These are phyloP conservation scores for Apodemia duryi DNA, from an alignment of 2,888 invertebrate genomes.

Conservation along the genomic window DNA sequence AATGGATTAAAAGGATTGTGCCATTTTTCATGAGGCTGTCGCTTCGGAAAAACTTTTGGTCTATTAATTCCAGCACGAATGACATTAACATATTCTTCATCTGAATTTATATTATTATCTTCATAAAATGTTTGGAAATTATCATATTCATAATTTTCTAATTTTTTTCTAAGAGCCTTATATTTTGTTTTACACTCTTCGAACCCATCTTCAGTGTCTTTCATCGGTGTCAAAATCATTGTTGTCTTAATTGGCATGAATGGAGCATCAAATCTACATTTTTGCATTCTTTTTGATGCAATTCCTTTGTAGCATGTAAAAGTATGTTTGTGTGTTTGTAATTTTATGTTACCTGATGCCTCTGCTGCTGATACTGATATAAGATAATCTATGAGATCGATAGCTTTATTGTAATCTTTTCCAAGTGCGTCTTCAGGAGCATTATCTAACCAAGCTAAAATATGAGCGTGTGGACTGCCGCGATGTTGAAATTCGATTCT, in stretches of 20 bases:
- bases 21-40: slow-evolving; percentile 44
- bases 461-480: too few species aligned
- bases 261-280: slow-evolving; percentile 42
- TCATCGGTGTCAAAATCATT: slow-evolving; percentile 29
- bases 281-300: too few species aligned
- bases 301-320: too few species aligned
- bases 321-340: too few species aligned
- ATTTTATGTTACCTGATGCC: too few species aligned
- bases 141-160: slow-evolving; percentile 32
- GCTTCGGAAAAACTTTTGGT: slow-evolving; percentile 42
- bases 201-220: slow-evolving; percentile 27
- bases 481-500: too few species aligned
- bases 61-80: slow-evolving; percentile 35
- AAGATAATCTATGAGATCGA: too few species aligned
- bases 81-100: slow-evolving; percentile 18
- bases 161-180: slow-evolving; percentile 26
- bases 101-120: slow-evolving; percentile 31
- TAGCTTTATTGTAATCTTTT: too few species aligned
- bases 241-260: slow-evolving; percentile 18
- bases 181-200: slow-evolving; percentile 26
- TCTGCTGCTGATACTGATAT: too few species aligned
- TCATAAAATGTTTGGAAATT: slow-evolving; percentile 31
- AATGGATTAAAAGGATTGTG: slow-evolving; percentile 50
- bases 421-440: too few species aligned
- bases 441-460: too few species aligned